Evolutionary conservation across 2,888 invertebrate genomes (phyloP).

Genomic region (Ichneumoninae sp.): DNA sequence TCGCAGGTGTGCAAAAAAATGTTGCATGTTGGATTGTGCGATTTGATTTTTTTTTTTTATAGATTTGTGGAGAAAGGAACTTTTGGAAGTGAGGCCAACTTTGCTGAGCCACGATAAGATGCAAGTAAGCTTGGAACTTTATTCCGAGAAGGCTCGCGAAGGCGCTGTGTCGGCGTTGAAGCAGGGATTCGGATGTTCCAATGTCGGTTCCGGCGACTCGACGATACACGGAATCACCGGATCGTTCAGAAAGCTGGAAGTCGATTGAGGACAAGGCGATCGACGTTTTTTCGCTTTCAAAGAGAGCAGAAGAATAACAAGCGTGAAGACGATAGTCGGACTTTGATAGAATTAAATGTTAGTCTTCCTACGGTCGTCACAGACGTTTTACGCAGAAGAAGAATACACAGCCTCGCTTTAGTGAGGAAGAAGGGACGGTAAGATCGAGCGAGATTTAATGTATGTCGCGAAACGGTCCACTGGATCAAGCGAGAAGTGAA

Average conservation of each 20-base stretch:
- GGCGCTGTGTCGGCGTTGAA: conserved; percentile 91
- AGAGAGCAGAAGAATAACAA: background rate
- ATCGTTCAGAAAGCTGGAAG: conserved; percentile 92
- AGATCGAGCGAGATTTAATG: background rate
- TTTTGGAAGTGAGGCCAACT: conserved; percentile 87
- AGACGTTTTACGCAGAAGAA: background rate
- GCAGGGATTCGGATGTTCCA: conserved; percentile 86
- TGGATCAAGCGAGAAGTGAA: background rate
- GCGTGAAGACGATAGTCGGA: conserved; percentile 12
- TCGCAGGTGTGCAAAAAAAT: background rate
- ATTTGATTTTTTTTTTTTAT: conserved; percentile 70
- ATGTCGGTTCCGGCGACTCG: conserved; percentile 87
- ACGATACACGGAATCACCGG: conserved; percentile 89
- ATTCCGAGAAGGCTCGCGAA: conserved; percentile 89
- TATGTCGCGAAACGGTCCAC: background rate
- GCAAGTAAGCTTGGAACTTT: conserved; percentile 89
- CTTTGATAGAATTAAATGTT: conserved; percentile 19
- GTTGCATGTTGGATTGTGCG: background rate
- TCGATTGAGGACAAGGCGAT: conserved; percentile 86
- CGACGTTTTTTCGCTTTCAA: background rate
- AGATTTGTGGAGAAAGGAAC: conserved; percentile 90
- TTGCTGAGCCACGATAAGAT: conserved; percentile 89
- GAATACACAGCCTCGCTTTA: conserved; percentile 5
- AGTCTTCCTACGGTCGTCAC: conserved; percentile 1
- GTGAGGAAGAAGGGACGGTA: background rate